Evolutionary conservation across 2,113 vertebrate genomes (phyloP), one percentile per base, ranked within the genome.

Genomic region (Gavia stellata): DNA sequence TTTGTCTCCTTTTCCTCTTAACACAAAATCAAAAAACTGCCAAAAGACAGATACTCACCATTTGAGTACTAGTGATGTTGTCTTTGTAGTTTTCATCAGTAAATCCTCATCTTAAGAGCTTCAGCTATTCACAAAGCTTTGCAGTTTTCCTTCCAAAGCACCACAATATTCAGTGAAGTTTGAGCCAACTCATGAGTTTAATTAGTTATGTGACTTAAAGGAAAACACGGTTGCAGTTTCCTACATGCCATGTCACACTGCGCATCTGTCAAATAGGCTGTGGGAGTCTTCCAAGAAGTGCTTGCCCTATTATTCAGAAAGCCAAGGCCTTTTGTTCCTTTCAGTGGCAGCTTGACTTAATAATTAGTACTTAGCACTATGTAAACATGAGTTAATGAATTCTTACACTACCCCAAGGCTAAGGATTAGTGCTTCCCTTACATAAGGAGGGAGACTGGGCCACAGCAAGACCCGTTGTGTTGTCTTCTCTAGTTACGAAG

Each of bases 381-480:
- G 86, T 83, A 96, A 97, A 97, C 86, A 95, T 72, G 84, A 92
- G 91, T 78, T 96, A 96, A 96, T 92, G 92, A 97, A 85, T 92
- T 50, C 66, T 94, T 62, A 58, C 1, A 0, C 34, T 70, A 70
- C 73, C 42, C 74, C n/a, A 74, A 88, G 66, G 81, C 92, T 94
- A 85, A 82, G 42, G 58, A 78, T 92, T 96, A 87, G 21, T 17
- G 19, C 38, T 88, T 94, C 25, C 40, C 31, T 90, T 63, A 83
- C n/a, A 56, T 10, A 4, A 59, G n/a, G 18, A 7, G 14, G 29
- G 36, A 92, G 40, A 62, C 17, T 80, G 84, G 73, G 73, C 50
- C 4, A 9, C 12, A 65, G 40, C 5, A 80, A 84, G 44, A 19
- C n/a, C 19, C 0, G 0, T n/a, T 59, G 38, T 58, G 29, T 59